Percentiles rank a stretch among this genome's conserved stretches.
These are phyloP conservation scores for Drosophila pandora DNA, from an alignment of 1,140 invertebrate species.

Conservation along the genomic window DNA sequence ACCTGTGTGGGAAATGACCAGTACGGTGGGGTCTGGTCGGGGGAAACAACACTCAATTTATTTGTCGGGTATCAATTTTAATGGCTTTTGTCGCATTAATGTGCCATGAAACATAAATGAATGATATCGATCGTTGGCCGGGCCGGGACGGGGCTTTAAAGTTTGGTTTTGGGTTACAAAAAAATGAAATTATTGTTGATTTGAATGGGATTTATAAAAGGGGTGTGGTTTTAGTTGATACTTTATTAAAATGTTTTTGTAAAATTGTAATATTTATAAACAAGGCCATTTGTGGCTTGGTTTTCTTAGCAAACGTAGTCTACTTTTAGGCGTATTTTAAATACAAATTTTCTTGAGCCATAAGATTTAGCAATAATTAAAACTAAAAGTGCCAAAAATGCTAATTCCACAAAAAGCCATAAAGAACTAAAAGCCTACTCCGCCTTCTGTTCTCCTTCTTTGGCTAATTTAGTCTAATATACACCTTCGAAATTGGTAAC, in stretches of 20 bases:
- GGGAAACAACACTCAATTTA: constrained; percentile 28
- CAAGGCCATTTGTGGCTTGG: background rate
- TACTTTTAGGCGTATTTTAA: background rate
- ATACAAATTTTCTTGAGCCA: background rate
- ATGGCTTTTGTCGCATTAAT: constrained; percentile 56
- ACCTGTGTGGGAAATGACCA: constrained; percentile 6
- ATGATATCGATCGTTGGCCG: constrained; percentile 35
- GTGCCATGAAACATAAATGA: constrained; percentile 64
- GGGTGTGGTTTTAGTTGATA: background rate
- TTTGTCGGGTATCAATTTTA: constrained; percentile 58
- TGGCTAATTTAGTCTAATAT: constrained; percentile 15
- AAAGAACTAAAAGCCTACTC: constrained; percentile 21
- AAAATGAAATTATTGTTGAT: background rate
- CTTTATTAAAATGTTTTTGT: background rate
- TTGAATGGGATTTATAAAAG: background rate
- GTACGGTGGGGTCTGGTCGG: background rate
- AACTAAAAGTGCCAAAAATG: background rate
- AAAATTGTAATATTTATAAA: background rate
- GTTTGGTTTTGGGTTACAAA: background rate
- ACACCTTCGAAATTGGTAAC: constrained; percentile 8
- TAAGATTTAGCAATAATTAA: constrained; percentile 2
- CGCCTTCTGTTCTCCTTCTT: background rate
- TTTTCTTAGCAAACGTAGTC: background rate
- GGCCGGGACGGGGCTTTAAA: background rate
- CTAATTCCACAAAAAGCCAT: background rate